Conservation (phyloP, 2,113 vertebrate genomes). For the Brachyistius frenatus region DNA sequence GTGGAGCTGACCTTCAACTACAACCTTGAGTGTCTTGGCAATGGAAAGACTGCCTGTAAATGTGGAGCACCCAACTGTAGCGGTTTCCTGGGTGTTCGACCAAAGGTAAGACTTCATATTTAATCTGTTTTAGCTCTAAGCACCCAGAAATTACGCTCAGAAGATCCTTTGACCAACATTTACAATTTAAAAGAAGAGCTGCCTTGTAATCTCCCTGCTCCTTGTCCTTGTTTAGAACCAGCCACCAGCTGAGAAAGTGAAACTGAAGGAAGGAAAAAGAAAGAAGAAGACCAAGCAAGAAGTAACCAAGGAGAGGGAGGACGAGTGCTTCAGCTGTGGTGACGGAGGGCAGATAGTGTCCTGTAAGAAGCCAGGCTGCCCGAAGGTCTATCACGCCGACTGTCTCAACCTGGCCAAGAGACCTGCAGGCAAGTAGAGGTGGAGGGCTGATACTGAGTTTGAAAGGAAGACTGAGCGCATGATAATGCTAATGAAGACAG, state of each 20-base stretch:
- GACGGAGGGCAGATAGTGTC: slow-evolving; percentile 96
- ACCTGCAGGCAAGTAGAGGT: slow-evolving; percentile 89
- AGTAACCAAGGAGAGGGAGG: slow-evolving; percentile 94
- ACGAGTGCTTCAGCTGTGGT: slow-evolving; percentile 98
- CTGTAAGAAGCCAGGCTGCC: slow-evolving; percentile 96
- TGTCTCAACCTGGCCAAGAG: slow-evolving; percentile 97
- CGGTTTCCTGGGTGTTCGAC: slow-evolving; percentile 95
- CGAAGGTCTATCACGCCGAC: slow-evolving; percentile 98
- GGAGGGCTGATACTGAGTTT: not conserved
- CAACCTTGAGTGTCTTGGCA: slow-evolving; percentile 97
- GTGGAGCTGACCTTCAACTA: slow-evolving; percentile 99
- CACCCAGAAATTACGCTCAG: not conserved
- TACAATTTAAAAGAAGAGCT: not conserved
- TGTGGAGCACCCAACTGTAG: slow-evolving; percentile 98
- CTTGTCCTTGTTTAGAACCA: slow-evolving; percentile 87
- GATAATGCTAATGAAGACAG: too few species aligned
- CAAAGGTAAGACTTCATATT: slow-evolving; percentile 88
- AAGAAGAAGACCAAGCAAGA: slow-evolving; percentile 91
- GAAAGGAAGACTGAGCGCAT: too few species aligned
- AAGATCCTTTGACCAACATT: not conserved
- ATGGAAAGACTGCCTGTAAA: slow-evolving; percentile 98
- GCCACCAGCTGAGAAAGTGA: slow-evolving; percentile 88
- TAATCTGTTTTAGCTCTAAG: not conserved
- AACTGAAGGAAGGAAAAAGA: slow-evolving; percentile 91
- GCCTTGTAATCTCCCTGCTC: not conserved